Base-by-base conservation (phyloP, 2,113 vertebrate species). In the Malurus alboscapulatus region DNA sequence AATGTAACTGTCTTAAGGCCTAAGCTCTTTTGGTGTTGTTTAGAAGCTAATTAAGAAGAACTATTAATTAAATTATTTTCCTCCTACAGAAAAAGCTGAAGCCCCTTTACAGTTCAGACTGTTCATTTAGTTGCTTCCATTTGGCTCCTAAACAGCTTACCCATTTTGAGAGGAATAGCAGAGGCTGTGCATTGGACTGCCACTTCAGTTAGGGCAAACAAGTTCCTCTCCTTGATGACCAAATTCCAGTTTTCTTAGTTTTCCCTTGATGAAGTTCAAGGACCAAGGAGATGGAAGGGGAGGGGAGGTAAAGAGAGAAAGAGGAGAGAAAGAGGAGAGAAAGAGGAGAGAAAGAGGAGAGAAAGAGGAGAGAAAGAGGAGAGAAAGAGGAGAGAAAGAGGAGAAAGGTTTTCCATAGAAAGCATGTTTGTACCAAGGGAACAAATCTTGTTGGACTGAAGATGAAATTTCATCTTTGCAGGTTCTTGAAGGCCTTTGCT, bases 341-440 rank as follows among this genome's bases (percentile, higher is more conserved):
- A 6, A 36, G 27, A 25, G 20, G 2, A 17, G 8, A n/a, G 10
- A 26, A 27, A n/a, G 9, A 6, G 16, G 13, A 27, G 3, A 22
- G 12, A 27, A 27, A 68, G 18, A 25, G 5, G 5, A 25, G 9
- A n/a, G 7, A 27, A 14, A 54, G 11, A 17, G 5, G 13, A 18
- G 24, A 17, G 5, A 4, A 1, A 1, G 14, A 44, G 4, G 13
- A 18, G 24, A 17, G 5, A 4, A 1, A 1, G 14, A 44, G 4
- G 25, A 36, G 10, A 38, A 47, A 18, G 2, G 8, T 21, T 59
- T 76, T 26, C 17, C 1, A 0, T 19, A 22, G 17, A 27, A 67
- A 68, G 7, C 2, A 6, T 2, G 6, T n/a, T 50, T 17, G 40
- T 6, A 18, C 5, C 32, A 4, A 47, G 18, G 17, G 25, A 21